Conservation (phyloP, 1,140 invertebrate genomes). For the Pantala flavescens region DNA sequence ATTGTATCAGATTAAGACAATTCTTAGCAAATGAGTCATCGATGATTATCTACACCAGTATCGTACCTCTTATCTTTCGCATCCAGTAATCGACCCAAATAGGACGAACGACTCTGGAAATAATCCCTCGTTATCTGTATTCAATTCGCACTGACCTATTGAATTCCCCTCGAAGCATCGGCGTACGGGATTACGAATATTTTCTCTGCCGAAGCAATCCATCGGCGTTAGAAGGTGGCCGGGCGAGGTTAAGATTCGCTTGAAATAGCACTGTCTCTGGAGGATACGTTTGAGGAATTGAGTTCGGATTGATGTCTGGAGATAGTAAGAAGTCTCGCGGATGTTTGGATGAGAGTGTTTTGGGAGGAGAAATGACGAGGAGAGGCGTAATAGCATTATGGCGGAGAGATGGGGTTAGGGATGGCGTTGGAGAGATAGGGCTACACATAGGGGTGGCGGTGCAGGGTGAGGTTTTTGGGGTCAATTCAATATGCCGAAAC, state of each 20-base stretch:
- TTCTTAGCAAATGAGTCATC: no score
- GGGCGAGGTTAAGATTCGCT: neutral
- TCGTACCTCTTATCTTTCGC: no score
- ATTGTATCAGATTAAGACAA: no score
- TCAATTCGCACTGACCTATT: no score
- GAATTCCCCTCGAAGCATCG: no score
- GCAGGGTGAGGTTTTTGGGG: neutral
- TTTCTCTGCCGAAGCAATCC: no score
- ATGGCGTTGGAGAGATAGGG: neutral
- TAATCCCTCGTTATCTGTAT: no score
- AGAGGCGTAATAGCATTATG: neutral
- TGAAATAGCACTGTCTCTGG: neutral
- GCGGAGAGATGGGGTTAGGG: neutral
- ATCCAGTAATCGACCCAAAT: no score
- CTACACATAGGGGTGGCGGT: neutral
- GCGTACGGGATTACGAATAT: no score
- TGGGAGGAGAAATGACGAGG: neutral
- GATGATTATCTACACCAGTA: no score
- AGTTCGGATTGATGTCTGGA: neutral
- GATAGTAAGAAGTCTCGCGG: neutral
- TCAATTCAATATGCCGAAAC: conserved; percentile 9
- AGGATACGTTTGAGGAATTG: neutral
- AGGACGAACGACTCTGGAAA: no score
- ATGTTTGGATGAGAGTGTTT: neutral
- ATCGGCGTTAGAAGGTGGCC: no score